Evolutionary conservation across 1,140 invertebrate genomes (phyloP).

Genomic region (Eumeta japonica): DNA sequence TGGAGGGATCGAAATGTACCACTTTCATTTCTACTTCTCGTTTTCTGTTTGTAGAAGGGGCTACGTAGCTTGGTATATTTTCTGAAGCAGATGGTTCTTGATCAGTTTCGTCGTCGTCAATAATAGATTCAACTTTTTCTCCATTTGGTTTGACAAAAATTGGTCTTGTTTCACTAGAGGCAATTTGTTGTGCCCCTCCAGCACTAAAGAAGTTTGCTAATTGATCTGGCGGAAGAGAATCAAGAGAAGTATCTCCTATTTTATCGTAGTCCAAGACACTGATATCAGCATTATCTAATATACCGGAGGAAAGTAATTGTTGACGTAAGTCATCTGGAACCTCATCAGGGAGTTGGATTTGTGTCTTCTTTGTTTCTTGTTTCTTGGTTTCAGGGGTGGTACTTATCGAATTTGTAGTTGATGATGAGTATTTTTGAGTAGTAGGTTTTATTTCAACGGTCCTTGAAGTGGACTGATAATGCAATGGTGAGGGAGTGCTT

Average conservation of each 20-base stretch:
- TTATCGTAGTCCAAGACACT: slow-evolving; percentile 84
- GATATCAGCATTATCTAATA: slow-evolving; percentile 82
- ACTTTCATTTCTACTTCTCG: slow-evolving; percentile 80
- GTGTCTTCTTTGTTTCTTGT: slow-evolving; percentile 56
- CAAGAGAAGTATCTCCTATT: slow-evolving; percentile 80
- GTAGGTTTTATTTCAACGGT: slow-evolving; percentile 44
- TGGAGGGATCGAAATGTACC: slow-evolving; percentile 74
- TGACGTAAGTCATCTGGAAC: slow-evolving; percentile 82
- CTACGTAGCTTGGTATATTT: slow-evolving; percentile 40
- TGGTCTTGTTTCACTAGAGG: slow-evolving; percentile 68
- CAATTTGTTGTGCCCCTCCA: slow-evolving; percentile 68
- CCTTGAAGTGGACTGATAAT: slow-evolving; percentile 40
- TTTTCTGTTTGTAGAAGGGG: slow-evolving; percentile 45
- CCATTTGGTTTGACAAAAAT: slow-evolving; percentile 63
- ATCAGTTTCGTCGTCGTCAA: slow-evolving; percentile 50
- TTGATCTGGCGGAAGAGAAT: slow-evolving; percentile 81
- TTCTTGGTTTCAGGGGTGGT: slow-evolving; percentile 47
- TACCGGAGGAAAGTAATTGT: slow-evolving; percentile 80
- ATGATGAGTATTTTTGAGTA: slow-evolving; percentile 44
- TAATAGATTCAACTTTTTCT: slow-evolving; percentile 57
- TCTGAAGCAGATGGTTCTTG: slow-evolving; percentile 48
- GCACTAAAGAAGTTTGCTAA: slow-evolving; percentile 79
- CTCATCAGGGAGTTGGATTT: slow-evolving; percentile 75
- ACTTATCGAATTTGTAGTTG: slow-evolving; percentile 38
- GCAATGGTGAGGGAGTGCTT: slow-evolving; percentile 33